phyloP scores from a whole-genome alignment of 2,113 vertebrate genomes.

The Poecile atricapillus region DNA sequence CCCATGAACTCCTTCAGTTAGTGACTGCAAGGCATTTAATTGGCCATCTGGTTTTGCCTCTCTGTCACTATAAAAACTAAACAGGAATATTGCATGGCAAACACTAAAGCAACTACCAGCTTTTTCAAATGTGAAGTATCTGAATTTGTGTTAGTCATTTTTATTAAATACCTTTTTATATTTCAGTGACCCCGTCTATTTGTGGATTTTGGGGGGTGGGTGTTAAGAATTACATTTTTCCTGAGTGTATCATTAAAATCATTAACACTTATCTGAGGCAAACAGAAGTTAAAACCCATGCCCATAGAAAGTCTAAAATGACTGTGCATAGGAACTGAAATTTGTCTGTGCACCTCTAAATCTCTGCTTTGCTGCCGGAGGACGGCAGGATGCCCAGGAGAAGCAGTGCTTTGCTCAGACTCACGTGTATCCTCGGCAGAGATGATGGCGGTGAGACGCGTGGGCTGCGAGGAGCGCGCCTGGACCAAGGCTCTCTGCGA shows the following conservation, averaged over 20 bases:
- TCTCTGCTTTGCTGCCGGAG: not conserved
- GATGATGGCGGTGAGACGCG: slow-evolving; percentile 81
- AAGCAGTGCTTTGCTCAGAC: accelerated
- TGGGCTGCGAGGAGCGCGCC: slow-evolving; percentile 81
- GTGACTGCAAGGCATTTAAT: not conserved
- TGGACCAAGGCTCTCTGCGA: slow-evolving; percentile 87
- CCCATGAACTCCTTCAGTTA: not conserved
- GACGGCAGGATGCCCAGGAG: not conserved
- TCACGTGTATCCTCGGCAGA: slow-evolving; percentile 85
- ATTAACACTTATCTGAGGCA: not conserved
- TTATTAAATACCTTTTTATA: not conserved
- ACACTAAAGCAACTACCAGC: not conserved
- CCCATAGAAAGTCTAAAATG: not conserved
- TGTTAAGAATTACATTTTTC: not conserved
- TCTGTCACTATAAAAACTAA: not conserved
- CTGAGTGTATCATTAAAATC: not conserved
- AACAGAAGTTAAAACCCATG: not conserved
- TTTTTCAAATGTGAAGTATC: not conserved
- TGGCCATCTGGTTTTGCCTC: not conserved
- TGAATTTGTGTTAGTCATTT: not conserved
- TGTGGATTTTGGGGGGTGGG: accelerated
- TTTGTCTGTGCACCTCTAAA: not conserved
- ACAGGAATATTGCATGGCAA: not conserved
- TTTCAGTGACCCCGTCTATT: not conserved
- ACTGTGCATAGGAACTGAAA: accelerated